Evolutionary conservation across 2,888 invertebrate genomes (phyloP).

Genomic region (Lamellibrachia satsuma): DNA sequence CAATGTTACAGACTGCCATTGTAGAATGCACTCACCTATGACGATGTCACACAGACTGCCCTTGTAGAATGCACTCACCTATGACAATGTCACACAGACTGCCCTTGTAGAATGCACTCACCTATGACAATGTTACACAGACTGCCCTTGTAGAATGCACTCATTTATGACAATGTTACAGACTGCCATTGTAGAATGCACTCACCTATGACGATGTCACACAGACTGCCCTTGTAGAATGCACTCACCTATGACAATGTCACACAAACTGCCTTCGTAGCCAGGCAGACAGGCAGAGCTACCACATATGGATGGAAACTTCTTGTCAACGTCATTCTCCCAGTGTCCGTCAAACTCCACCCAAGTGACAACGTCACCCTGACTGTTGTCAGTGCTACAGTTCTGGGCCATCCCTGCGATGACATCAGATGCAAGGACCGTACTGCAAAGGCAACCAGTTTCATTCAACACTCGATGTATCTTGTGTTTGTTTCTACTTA

Average conservation of each 20-base stretch:
- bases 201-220: too few relatives aligned
- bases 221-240: not conserved
- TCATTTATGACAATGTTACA: too few relatives aligned
- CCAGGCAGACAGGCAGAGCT: conserved; percentile 75
- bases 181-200: too few relatives aligned
- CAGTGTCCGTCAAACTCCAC: conserved; percentile 44
- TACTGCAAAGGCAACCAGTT: conserved; percentile 30
- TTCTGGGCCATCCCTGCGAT: conserved; percentile 8
- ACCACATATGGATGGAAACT: conserved; percentile 48
- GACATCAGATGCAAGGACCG: not conserved
- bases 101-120: too few relatives aligned
- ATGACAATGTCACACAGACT: too few relatives aligned
- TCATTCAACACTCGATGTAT: not conserved
- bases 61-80: too few relatives aligned
- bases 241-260: conserved; percentile 71
- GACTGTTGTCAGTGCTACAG: conserved; percentile 20
- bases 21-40: too few relatives aligned
- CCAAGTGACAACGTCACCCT: conserved; percentile 48
- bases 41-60: too few relatives aligned
- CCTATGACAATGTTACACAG: too few relatives aligned
- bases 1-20: too few relatives aligned
- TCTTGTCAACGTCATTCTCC: conserved; percentile 37
- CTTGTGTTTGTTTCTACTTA: not conserved
- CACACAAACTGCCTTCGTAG: conserved; percentile 85
- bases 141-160: too few relatives aligned